Evolutionary conservation across 2,888 invertebrate genomes (phyloP), one percentile per base, ranked within the genome.

Genomic region (Cheilosia urbana): DNA sequence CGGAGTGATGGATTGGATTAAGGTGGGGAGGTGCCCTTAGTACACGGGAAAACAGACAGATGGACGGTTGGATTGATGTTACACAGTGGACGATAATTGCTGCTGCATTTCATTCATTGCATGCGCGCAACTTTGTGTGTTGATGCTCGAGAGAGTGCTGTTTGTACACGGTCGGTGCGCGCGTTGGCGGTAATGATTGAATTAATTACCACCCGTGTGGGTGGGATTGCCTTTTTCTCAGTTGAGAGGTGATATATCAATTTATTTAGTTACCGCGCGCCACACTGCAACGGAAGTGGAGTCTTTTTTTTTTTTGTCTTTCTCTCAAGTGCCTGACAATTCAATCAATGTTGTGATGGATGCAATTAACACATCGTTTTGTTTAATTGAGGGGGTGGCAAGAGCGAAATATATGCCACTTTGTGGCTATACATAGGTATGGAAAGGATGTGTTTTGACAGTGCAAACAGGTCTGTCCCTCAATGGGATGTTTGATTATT

Each of bases 111-210:
- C 47, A 80, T 76, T 80, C 72, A 62, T 57, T 72, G 34, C 62
- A 71, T 72, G 60, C 30, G 30, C 30, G 30, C 71, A 76, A 80
- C 72, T 71, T 66, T 85, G 71, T 85, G 15, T 51, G 76, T 80
- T 66, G 60, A 77, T 76, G 71, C 60, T 71, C 69, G 40, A 21
- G 60, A 75, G 69, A 40, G 40, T 85, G 51, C 37, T 75, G 65
- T 65, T 75, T 63, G 72, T 68, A 78, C 72, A 73, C 72, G 34
- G 53, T 65, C 47, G 75, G 53, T 80, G 85, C 60, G 84, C 69
- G 85, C 69, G 85, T 85, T 76, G 80, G 80, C 55, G 80, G 80
- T 85, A 85, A 85, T 80, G 85, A 85, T 85, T 85, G 85, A 80
- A 85, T 85, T 85, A 85, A 85, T 85, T 80, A 76, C 85, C 76